These are phyloP conservation scores for Aspidapion aeneum DNA, from an alignment of 2,888 invertebrate genomes.

Conservation along the genomic window DNA sequence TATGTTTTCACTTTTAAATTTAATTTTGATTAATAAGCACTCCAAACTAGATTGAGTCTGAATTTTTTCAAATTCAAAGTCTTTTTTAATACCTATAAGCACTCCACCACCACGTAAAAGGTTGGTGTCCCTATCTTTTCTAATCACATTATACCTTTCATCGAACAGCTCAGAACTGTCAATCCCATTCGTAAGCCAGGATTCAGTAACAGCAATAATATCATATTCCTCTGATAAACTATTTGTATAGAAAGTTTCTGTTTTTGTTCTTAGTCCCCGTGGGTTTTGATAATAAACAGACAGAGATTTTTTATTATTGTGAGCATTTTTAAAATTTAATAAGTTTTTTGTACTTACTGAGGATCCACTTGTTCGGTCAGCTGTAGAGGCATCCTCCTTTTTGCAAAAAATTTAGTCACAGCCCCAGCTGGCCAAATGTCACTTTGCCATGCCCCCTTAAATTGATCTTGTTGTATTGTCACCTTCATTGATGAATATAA, in stretches of 20 bases:
- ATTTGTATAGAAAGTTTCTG: constrained; percentile 10
- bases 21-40: neutral
- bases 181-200: constrained; percentile 12
- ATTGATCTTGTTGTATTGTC: constrained; percentile 11
- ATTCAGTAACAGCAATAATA: constrained; percentile 16
- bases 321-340: neutral
- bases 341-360: neutral
- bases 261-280: constrained; percentile 9
- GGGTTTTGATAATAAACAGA: constrained; percentile 10
- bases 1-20: neutral
- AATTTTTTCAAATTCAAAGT: constrained; percentile 1
- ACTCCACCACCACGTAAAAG: constrained; percentile 4
- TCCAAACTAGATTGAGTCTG: neutral
- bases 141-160: constrained; percentile 9
- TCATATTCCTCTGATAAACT: constrained; percentile 10
- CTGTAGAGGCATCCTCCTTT: constrained; percentile 14
- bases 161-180: constrained; percentile 5
- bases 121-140: constrained; percentile 1
- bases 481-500: constrained; percentile 12
- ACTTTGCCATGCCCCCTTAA: constrained; percentile 10
- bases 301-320: neutral
- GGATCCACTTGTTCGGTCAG: constrained; percentile 9
- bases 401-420: constrained; percentile 11
- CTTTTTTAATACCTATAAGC: constrained; percentile 6
- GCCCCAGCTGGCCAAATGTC: constrained; percentile 14